Conservation (phyloP, 2,888 invertebrate genomes). For the Parthenolecanium corni region DNA sequence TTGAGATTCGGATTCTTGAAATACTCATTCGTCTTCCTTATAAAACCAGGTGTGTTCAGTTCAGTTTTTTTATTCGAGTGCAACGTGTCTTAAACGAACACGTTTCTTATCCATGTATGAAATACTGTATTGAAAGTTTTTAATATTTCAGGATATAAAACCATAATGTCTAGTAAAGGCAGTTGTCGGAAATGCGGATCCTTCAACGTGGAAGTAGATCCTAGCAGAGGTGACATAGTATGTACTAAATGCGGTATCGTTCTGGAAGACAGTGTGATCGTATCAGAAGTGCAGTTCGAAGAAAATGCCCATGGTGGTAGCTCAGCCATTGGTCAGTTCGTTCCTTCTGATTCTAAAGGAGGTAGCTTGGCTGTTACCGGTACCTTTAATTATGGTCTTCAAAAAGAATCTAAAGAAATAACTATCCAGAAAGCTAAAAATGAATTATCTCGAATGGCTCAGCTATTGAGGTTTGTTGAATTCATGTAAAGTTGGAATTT, state of each 20-base stretch:
- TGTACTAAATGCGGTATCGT: conserved; percentile 95
- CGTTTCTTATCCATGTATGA: too few species aligned
- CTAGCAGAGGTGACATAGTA: conserved; percentile 85
- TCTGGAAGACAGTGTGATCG: conserved; percentile 89
- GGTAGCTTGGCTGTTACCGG: conserved; percentile 70
- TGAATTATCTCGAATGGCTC: conserved; percentile 57
- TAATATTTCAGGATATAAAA: too few species aligned
- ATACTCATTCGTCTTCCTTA: too few species aligned
- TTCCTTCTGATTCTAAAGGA: conserved; percentile 76
- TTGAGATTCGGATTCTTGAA: too few species aligned
- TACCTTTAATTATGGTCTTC: conserved; percentile 65
- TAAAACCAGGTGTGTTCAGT: too few species aligned
- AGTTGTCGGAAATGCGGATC: conserved; percentile 72
- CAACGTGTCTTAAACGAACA: too few species aligned
- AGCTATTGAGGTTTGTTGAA: conserved; percentile 49
- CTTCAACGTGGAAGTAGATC: conserved; percentile 87
- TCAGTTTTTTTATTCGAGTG: too few species aligned
- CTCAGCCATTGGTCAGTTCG: conserved; percentile 85
- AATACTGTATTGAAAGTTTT: too few species aligned
- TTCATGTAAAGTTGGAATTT: too few species aligned
- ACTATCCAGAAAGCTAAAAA: conserved; percentile 73
- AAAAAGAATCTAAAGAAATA: conserved; percentile 82
- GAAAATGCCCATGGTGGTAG: conserved; percentile 81
- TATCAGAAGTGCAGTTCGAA: conserved; percentile 91
- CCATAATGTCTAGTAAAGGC: conserved; percentile 51